Evolutionary conservation across 2,797 vertebrate species (phyloP).

Genomic region (Siniperca scherzeri): DNA sequence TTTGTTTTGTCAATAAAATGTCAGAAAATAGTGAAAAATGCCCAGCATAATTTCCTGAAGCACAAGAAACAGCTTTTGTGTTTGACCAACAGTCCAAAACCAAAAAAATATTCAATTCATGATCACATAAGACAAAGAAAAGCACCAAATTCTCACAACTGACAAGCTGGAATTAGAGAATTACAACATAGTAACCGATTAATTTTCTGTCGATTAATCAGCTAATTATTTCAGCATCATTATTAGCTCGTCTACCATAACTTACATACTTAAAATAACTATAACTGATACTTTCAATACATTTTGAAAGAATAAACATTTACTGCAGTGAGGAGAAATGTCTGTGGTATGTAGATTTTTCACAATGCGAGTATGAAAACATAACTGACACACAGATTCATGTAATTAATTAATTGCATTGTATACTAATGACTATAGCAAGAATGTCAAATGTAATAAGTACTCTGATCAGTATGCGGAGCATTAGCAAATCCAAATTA

Average conservation of each 20-base stretch:
- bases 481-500: conserved; percentile 13
- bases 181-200: neutral
- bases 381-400: neutral
- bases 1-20: neutral
- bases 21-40: neutral
- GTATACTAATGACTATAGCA: neutral
- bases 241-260: neutral
- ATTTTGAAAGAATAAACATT: neutral
- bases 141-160: neutral
- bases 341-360: neutral
- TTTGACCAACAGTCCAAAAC: neutral
- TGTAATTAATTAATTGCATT: conserved; percentile 13
- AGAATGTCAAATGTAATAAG: conserved; percentile 12
- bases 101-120: neutral
- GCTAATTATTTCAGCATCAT: neutral
- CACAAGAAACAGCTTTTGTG: neutral
- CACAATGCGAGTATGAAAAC: neutral
- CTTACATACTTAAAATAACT: neutral
- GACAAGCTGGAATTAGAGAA: neutral
- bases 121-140: neutral
- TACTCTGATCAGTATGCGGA: neutral
- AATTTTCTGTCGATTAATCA: neutral
- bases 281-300: neutral
- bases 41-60: neutral
- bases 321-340: neutral